Evolutionary conservation across 2,888 invertebrate genomes (phyloP), one percentile per base, ranked within the genome.

Genomic region (Syrista parreyssii): DNA sequence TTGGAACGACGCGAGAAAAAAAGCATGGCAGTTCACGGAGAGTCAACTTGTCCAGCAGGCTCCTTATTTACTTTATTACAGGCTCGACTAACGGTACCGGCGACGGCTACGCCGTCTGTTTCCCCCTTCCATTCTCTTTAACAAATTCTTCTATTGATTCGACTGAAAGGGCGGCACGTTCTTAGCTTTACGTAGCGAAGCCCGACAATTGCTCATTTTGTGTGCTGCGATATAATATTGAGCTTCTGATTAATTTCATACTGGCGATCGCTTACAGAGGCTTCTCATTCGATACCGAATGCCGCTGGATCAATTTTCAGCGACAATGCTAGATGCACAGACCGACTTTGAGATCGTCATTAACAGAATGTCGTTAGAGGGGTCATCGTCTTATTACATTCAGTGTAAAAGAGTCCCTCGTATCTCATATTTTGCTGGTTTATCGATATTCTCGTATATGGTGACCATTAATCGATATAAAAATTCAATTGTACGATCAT

Each of bases 21-120:
- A 82, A 82, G 84, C 23, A 33, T 30, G 35, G 30, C 30, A 75
- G 76, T 74, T 78, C 78, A 74, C 76, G 82, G 77, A 75, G 81
- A 82, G 79, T 81, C 84, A 82, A 86, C 86, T 88, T 85, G 87
- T 89, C 85, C 82, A 80, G 83, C 86, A 84, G 86, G 84, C 86
- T 88, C 86, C 90, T 91, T 90, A 90, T 91, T 91, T 90, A 90
- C 88, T 90, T 90, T 90, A 90, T 90, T 90, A 89, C 85, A 90
- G 88, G 84, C 85, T 82, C 83, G 80, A 83, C 81, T 55, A 55
- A 55, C 55, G 55, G 55, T 55, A 55, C 55, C 55, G 23, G 83
- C 84, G 82, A 80, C 86, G 86, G 86, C 86, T 84, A 82, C 79
- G 31, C n/a, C 81, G 80, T 80, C 35, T 80, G 78, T 36, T 32